Evolutionary conservation across 92 coral and sea anemone genomes (phyloP).

Genomic region (Ricordea florida): DNA sequence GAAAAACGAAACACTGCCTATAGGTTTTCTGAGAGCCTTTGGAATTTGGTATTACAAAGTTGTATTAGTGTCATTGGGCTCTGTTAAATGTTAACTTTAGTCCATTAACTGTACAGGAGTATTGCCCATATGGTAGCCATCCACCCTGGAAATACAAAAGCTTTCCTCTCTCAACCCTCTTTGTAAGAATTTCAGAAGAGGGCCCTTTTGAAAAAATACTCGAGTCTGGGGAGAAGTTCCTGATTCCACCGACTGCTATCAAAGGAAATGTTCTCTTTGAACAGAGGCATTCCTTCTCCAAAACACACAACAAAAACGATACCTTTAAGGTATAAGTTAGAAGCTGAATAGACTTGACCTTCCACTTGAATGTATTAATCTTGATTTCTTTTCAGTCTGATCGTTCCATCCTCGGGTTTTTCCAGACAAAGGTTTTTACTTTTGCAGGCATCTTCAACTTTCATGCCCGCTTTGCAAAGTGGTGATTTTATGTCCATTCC

Average conservation of each 20-base stretch:
- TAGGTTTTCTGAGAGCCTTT: too few species aligned
- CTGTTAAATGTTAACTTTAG: not conserved
- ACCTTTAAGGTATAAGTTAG: conserved; percentile 4
- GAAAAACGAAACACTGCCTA: too few species aligned
- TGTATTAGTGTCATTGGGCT: not conserved
- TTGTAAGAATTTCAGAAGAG: conserved; percentile 51
- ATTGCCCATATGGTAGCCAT: conserved; percentile 25
- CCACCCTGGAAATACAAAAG: conserved; percentile 33
- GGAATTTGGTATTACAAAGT: too few species aligned
- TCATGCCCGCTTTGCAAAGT: too few species aligned
- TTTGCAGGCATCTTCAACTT: not conserved
- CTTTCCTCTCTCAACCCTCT: conserved; percentile 41
- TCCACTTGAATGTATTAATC: conserved; percentile 11
- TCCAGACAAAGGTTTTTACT: not conserved
- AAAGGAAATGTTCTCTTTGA: conserved; percentile 18
- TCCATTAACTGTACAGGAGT: conserved; percentile 5
- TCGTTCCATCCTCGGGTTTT: not conserved
- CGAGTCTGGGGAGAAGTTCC: conserved; percentile 32
- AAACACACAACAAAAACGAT: conserved; percentile 6
- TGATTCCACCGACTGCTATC: conserved; percentile 30
- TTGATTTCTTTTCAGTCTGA: not conserved
- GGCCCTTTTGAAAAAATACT: conserved; percentile 40
- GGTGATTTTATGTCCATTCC: too few species aligned
- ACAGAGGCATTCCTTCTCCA: conserved; percentile 15
- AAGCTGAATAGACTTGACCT: conserved; percentile 4